phyloP scores from a whole-genome alignment of 2,113 vertebrate species.

The Phoxinus phoxinus region DNA sequence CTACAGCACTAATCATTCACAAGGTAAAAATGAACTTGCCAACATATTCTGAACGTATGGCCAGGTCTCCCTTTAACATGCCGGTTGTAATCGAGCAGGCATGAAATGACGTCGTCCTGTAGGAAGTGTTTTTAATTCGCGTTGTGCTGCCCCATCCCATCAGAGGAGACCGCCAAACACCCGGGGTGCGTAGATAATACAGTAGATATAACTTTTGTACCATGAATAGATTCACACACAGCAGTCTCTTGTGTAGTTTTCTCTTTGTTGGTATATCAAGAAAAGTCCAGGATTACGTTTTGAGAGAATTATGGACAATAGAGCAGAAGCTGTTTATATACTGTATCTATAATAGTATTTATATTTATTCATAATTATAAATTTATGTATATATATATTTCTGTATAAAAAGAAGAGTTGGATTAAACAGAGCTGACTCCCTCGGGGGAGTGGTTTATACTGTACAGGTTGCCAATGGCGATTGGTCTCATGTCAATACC shows the following conservation, averaged over 20 bases:
- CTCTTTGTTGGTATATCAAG: constrained; percentile 84
- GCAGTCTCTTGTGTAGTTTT: constrained; percentile 79
- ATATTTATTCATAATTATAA: constrained; percentile 78
- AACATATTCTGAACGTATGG: constrained; percentile 34
- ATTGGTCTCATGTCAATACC: constrained; percentile 61
- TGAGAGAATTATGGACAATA: constrained; percentile 81
- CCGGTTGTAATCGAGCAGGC: constrained; percentile 25
- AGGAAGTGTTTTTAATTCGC: neutral
- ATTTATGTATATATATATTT: constrained; percentile 76
- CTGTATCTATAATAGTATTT: constrained; percentile 79
- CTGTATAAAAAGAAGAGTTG: constrained; percentile 80
- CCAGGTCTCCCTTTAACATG: constrained; percentile 40
- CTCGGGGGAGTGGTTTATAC: constrained; percentile 77
- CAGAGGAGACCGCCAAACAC: constrained; percentile 21
- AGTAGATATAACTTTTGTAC: constrained; percentile 81
- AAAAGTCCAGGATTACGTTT: constrained; percentile 78
- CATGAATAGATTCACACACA: constrained; percentile 86
- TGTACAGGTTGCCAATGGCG: constrained; percentile 73
- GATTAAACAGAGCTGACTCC: constrained; percentile 65
- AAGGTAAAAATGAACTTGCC: constrained; percentile 86
- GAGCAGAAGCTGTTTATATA: constrained; percentile 84
- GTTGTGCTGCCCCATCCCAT: constrained; percentile 33
- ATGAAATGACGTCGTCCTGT: constrained; percentile 10
- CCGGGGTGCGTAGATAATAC: constrained; percentile 82
- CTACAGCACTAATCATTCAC: constrained; percentile 91